A percentile compares a stretch with the other conserved stretches of the same genome.
These are phyloP conservation scores for Chelonus insularis DNA, from an alignment of 1,140 invertebrate genomes.

Conservation along the genomic window DNA sequence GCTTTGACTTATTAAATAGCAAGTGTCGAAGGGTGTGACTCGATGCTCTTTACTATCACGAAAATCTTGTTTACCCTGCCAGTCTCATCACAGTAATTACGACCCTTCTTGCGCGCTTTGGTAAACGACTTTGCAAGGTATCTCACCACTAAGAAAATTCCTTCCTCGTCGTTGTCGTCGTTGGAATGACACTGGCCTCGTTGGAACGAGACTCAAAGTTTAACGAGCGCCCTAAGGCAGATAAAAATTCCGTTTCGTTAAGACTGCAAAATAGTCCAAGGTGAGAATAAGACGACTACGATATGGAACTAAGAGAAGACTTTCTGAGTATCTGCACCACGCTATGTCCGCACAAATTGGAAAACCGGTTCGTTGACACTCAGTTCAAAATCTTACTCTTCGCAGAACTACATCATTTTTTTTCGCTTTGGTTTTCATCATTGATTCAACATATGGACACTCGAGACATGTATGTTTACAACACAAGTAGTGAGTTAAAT, in stretches of 20 bases:
- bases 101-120: neutral
- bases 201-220: conserved; percentile 23
- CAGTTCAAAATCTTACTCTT: neutral
- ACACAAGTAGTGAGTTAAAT: too few relatives aligned
- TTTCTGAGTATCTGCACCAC: neutral
- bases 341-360: conserved; percentile 23
- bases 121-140: conserved; percentile 10
- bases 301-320: neutral
- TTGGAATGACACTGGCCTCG: conserved; percentile 21
- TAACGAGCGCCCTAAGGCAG: conserved; percentile 28
- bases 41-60: conserved; percentile 1
- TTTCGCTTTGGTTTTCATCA: neutral
- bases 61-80: conserved; percentile 15
- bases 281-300: conserved; percentile 23
- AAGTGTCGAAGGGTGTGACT: neutral
- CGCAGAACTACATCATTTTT: neutral
- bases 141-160: conserved; percentile 13
- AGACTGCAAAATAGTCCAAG: conserved; percentile 10
- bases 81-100: conserved; percentile 13
- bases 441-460: too few relatives aligned
- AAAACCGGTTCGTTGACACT: conserved; percentile 20
- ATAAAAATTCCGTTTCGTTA: conserved; percentile 30
- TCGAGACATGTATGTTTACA: too few relatives aligned
- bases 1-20: conserved; percentile 19
- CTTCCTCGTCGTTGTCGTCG: conserved; percentile 6